Evolutionary conservation across 2,113 vertebrate species (phyloP).

Genomic region (Serilophus lunatus): DNA sequence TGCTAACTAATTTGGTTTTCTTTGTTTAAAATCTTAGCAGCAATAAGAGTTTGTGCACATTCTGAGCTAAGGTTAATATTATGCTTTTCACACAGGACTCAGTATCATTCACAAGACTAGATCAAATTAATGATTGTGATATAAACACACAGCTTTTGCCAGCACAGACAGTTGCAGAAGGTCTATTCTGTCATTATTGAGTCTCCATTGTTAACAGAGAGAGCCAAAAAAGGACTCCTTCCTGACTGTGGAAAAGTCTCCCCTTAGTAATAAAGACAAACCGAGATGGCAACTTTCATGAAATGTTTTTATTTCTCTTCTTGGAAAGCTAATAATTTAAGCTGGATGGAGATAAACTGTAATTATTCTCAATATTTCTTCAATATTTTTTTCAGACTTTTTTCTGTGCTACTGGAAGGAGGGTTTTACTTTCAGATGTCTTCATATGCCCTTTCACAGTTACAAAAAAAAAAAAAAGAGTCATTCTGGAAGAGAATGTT

Average conservation of each 20-base stretch:
- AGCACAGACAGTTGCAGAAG: neutral
- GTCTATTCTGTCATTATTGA: neutral
- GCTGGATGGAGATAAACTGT: neutral
- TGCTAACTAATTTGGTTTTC: neutral
- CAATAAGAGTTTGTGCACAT: neutral
- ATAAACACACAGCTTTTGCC: neutral
- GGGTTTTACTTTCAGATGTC: slow-evolving; percentile 20
- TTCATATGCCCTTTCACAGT: slow-evolving; percentile 41
- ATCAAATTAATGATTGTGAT: neutral
- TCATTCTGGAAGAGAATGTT: slow-evolving; percentile 21
- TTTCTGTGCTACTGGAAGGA: slow-evolving; percentile 4
- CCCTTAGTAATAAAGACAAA: neutral
- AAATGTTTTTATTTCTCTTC: neutral
- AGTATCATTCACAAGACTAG: neutral
- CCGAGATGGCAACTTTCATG: neutral
- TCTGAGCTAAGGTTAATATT: neutral
- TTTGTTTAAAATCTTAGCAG: neutral
- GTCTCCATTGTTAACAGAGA: neutral
- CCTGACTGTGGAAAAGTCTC: neutral
- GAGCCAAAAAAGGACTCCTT: neutral
- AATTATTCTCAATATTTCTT: slow-evolving; percentile 7
- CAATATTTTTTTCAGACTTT: slow-evolving; percentile 44
- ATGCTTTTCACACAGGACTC: neutral
- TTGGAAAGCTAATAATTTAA: slow-evolving; percentile 6
- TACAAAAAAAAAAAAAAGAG: neutral